Evolutionary conservation across 1,140 invertebrate genomes (phyloP), one percentile per base, ranked within the genome.

Genomic region (Neodiprion lecontei): DNA sequence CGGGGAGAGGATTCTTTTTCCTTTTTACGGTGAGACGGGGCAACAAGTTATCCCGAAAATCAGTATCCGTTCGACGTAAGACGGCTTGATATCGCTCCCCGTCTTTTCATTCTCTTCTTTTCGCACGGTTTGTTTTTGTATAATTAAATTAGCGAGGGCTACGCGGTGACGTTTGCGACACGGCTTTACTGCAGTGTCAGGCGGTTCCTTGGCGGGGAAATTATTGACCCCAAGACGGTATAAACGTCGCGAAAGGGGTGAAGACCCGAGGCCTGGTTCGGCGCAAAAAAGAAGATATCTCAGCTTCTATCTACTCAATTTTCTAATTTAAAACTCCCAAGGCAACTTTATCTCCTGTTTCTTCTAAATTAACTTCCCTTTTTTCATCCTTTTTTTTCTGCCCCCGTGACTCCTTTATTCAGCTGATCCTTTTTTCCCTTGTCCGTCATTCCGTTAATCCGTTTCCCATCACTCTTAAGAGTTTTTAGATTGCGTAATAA

Each of bases 251-350:
- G 28, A 40, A 40, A 40, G 28, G 28, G 28, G 28, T 40, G 53
- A 61, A 61, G 53, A 61, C 53, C 9, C 11, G 28, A 40, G 28
- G 28, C 28, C 28, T 5, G 28, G 53, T 61, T 61, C 5, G 53
- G n/a, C 5, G 53, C 53, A 61, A 61, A 61, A 61, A 61, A 61
- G 28, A 40, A 40, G 53, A 61, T 61, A 61, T 61, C 53, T 17
- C n/a, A 17, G 53, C n/a, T 61, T 61, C 53, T 9, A 61, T 61
- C 53, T 61, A 17, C 53, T 61, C 53, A 61, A 61, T 61, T 61
- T 61, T 17, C 53, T 61, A 61, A 61, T 61, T 61, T 61, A 61
- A 61, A 61, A 61, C 53, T 61, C 53, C 53, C 53, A 9, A 61
- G 53, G 53, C 53, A 61, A 61, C 5, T 61, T 61, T 61, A 61